A percentile compares a stretch with the other conserved stretches of the same genome.
These are phyloP conservation scores for Sinhomidia bicolor DNA, from an alignment of 2,888 invertebrate species.

Conservation along the genomic window DNA sequence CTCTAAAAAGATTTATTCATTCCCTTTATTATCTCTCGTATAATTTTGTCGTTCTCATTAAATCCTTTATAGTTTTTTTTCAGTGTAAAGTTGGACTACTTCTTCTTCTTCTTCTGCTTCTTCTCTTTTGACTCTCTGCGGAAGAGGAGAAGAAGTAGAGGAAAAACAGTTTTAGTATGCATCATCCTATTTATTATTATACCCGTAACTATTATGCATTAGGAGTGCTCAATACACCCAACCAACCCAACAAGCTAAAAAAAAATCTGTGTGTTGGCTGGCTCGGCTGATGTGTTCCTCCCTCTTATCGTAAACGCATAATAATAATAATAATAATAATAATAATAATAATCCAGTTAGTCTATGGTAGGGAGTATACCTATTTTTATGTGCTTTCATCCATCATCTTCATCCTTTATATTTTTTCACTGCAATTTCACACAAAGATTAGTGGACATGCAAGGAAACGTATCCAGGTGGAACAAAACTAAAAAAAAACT, in stretches of 20 bases:
- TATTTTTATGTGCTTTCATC: background rate
- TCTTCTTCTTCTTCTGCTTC: background rate
- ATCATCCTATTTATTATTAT: constrained; percentile 19
- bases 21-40: constrained; percentile 65
- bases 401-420: too few species aligned
- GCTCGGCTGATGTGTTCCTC: too few species aligned
- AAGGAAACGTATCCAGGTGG: constrained; percentile 24
- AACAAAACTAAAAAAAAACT: background rate
- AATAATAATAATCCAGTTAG: too few species aligned
- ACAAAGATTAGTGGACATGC: constrained; percentile 41
- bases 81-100: too few species aligned
- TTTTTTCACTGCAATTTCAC: constrained; percentile 8
- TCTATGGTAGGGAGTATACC: background rate
- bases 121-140: background rate
- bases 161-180: background rate
- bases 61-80: constrained; percentile 53
- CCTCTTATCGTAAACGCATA: background rate
- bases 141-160: background rate
- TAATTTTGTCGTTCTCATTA: constrained; percentile 70
- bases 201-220: background rate
- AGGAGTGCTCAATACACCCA: too few species aligned
- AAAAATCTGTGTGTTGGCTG: background rate
- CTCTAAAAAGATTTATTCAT: constrained; percentile 67
- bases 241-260: background rate
- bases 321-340: too few species aligned